These are phyloP conservation scores for Heliothis subflexa DNA, from an alignment of 1,140 invertebrate species.

Conservation along the genomic window DNA sequence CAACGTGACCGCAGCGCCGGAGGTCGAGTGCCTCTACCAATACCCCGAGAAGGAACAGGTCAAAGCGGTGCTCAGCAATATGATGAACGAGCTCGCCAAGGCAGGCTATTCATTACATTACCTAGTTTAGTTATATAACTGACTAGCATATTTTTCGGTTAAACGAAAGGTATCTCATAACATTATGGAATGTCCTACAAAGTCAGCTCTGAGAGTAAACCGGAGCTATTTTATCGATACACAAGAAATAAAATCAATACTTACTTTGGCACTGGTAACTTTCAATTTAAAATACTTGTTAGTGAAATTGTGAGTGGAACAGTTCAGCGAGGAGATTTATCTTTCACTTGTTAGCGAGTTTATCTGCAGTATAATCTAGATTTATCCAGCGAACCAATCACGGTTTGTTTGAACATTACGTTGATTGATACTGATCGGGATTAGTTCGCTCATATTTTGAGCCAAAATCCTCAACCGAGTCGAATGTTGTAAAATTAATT, in stretches of 20 bases:
- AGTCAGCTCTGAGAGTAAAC: too few relatives aligned
- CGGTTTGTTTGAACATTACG: slow-evolving; percentile 3
- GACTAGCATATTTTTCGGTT: too few relatives aligned
- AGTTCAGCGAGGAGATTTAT: slow-evolving; percentile 1
- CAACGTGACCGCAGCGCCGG: slow-evolving; percentile 36
- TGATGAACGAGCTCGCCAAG: slow-evolving; percentile 65
- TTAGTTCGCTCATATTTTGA: slow-evolving; percentile 3
- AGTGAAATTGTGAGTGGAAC: neutral
- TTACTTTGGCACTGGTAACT: slow-evolving; percentile 2
- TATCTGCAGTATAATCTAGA: slow-evolving; percentile 18
- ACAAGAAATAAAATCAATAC: neutral
- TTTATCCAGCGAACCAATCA: slow-evolving; percentile 8
- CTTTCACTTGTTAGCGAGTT: neutral
- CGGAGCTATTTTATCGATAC: neutral
- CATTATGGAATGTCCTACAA: too few relatives aligned
- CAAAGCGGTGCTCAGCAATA: slow-evolving; percentile 59
- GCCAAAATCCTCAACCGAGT: neutral
- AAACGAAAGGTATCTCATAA: too few relatives aligned
- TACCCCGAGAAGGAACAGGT: slow-evolving; percentile 56
- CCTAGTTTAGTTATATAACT: too few relatives aligned
- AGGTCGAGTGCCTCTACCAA: slow-evolving; percentile 58
- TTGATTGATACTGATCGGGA: neutral
- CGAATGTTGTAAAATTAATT: slow-evolving; percentile 1
- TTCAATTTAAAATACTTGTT: slow-evolving; percentile 33
- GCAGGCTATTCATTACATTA: slow-evolving; percentile 28